phyloP scores from a whole-genome alignment of 2,888 invertebrate species.

The Hydroisotoma schaefferi region DNA sequence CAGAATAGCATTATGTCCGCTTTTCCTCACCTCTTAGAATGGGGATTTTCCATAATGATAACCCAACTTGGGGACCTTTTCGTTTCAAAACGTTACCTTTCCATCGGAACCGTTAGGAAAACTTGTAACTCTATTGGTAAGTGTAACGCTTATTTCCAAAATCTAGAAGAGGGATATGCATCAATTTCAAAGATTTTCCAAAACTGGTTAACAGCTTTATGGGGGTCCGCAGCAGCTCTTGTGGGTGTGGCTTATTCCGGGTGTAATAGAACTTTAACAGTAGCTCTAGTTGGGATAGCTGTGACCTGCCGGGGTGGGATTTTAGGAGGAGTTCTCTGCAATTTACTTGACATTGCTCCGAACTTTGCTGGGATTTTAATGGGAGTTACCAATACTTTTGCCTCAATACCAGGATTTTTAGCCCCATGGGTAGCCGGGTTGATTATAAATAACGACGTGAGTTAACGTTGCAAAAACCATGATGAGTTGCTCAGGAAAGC shows the following conservation, averaged over 20 bases:
- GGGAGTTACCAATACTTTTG: slow-evolving; percentile 33
- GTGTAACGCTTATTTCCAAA: not conserved
- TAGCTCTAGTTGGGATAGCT: slow-evolving; percentile 61
- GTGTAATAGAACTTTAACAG: slow-evolving; percentile 60
- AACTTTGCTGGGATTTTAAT: slow-evolving; percentile 62
- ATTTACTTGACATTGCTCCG: slow-evolving; percentile 73
- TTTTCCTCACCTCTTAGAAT: slow-evolving; percentile 3
- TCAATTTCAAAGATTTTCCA: not conserved
- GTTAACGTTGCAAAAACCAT: too few species aligned
- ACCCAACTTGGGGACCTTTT: slow-evolving; percentile 1
- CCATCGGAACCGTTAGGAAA: slow-evolving; percentile 3
- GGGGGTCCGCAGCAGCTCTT: slow-evolving; percentile 62
- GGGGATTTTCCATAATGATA: not conserved
- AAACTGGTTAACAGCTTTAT: slow-evolving; percentile 5
- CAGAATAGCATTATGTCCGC: slow-evolving; percentile 49
- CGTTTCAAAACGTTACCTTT: not conserved
- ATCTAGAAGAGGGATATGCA: too few species aligned
- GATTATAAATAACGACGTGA: slow-evolving; percentile 48
- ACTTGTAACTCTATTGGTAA: slow-evolving; percentile 6
- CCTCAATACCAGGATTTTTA: slow-evolving; percentile 31
- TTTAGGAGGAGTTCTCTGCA: slow-evolving; percentile 58
- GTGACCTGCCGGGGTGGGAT: slow-evolving; percentile 61
- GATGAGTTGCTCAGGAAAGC: too few species aligned
- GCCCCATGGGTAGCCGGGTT: slow-evolving; percentile 48
- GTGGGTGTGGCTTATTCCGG: slow-evolving; percentile 63